Conservation (phyloP, 2,113 vertebrate species). For the Romanogobio albipinnatus region DNA sequence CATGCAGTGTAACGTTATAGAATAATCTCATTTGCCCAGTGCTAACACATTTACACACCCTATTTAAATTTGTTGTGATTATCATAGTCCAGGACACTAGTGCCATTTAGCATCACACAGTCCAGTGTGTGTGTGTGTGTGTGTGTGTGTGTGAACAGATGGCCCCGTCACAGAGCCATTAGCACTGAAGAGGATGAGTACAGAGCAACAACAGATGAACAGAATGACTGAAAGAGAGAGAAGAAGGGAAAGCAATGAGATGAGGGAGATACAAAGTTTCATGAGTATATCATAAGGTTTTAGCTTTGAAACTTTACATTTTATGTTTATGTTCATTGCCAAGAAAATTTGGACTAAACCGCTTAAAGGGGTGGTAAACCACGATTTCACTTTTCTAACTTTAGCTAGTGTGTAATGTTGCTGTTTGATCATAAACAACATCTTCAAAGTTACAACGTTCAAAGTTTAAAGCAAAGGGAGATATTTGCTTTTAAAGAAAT, state of each 20-base stretch:
- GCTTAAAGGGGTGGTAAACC: too few species aligned
- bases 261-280: not conserved
- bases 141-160: constrained; percentile 52
- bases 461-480: too few species aligned
- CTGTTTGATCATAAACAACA: too few species aligned
- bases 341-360: too few species aligned
- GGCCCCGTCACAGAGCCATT: constrained; percentile 50
- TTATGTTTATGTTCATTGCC: too few species aligned
- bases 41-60: constrained; percentile 30
- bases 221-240: not conserved
- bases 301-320: not conserved
- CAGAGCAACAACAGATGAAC: constrained; percentile 31
- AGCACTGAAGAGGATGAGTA: constrained; percentile 37
- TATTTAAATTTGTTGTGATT: constrained; percentile 48
- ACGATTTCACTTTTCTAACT: too few species aligned
- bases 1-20: constrained; percentile 9
- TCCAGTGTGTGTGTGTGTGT: too few species aligned
- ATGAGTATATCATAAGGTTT: not conserved
- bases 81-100: constrained; percentile 25
- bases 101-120: constrained; percentile 33
- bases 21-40: constrained; percentile 10
- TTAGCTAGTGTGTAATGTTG: too few species aligned
- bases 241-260: not conserved
- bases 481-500: too few species aligned
- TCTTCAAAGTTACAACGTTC: too few species aligned